phyloP scores from a whole-genome alignment of 2,797 vertebrate species.

The Malacoctenus gilli region DNA sequence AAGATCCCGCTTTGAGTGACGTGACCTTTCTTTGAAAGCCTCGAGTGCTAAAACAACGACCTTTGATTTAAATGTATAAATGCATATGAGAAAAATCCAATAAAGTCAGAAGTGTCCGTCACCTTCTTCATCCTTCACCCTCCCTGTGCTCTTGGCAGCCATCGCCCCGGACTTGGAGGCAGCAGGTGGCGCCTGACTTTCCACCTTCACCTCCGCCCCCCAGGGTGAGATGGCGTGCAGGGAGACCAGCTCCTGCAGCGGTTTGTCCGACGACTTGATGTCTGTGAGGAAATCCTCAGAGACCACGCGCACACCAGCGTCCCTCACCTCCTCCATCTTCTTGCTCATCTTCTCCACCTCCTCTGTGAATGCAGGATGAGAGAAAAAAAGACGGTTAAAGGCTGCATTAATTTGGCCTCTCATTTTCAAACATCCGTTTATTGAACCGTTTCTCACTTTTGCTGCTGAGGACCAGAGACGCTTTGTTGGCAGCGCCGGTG shows the following conservation, averaged over 20 bases:
- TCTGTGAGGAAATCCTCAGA: slow-evolving; percentile 91
- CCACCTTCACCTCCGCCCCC: slow-evolving; percentile 92
- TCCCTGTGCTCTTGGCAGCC: slow-evolving; percentile 86
- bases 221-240: slow-evolving; percentile 90
- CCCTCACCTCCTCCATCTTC: slow-evolving; percentile 96
- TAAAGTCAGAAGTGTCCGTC: too few species aligned
- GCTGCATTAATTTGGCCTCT: too few species aligned
- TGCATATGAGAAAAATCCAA: too few species aligned
- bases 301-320: slow-evolving; percentile 89
- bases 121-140: slow-evolving; percentile 92
- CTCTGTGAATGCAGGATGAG: slow-evolving; percentile 77
- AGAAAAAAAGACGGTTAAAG: too few species aligned
- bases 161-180: slow-evolving; percentile 82
- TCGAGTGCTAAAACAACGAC: too few species aligned
- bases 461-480: slow-evolving; percentile 90
- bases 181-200: slow-evolving; percentile 67
- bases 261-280: slow-evolving; percentile 84
- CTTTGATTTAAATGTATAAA: too few species aligned
- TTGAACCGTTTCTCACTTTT: slow-evolving; percentile 84
- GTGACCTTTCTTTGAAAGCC: too few species aligned
- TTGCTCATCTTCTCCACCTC: slow-evolving; percentile 97
- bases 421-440: too few species aligned
- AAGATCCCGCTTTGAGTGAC: not conserved
- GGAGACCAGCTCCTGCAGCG: slow-evolving; percentile 88
- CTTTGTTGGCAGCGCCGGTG: slow-evolving; percentile 86